phyloP scores from a whole-genome alignment of 2,888 invertebrate species.

The Macroteleia sp. region DNA sequence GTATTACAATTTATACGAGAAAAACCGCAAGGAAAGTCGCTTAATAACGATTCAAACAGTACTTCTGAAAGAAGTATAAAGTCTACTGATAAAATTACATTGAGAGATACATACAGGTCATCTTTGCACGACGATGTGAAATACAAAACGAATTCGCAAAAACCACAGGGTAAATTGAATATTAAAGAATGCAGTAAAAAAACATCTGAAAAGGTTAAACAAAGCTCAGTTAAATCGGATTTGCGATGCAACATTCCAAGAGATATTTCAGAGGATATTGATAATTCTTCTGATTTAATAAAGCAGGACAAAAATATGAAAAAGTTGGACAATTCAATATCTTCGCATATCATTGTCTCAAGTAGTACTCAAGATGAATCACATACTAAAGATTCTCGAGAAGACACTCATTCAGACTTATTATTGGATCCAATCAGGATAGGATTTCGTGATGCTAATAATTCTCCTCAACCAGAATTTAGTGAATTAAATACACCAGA shows the following conservation, averaged over 20 bases:
- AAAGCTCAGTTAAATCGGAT: conserved; percentile 70
- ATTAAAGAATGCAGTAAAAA: conserved; percentile 68
- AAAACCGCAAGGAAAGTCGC: conserved; percentile 70
- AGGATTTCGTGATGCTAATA: conserved; percentile 78
- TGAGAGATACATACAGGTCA: conserved; percentile 71
- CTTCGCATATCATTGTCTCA: conserved; percentile 49
- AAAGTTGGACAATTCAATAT: conserved; percentile 45
- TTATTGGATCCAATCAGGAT: conserved; percentile 78
- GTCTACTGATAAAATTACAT: conserved; percentile 71
- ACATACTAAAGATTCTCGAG: conserved; percentile 57
- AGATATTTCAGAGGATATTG: conserved; percentile 74
- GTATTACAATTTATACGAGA: conserved; percentile 71
- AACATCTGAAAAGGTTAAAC: conserved; percentile 72
- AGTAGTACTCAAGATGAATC: conserved; percentile 47
- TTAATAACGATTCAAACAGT: conserved; percentile 74
- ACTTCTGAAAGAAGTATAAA: conserved; percentile 64
- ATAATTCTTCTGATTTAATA: conserved; percentile 67
- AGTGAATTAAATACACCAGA: conserved; percentile 79
- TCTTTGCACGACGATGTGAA: conserved; percentile 71
- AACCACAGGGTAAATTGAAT: conserved; percentile 58
- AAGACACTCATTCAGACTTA: conserved; percentile 70
- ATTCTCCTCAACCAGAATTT: conserved; percentile 78
- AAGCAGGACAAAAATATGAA: conserved; percentile 61
- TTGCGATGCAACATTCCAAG: conserved; percentile 67
- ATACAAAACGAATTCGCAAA: conserved; percentile 70